phyloP scores from a whole-genome alignment of 1,140 invertebrate species.

The Zaprionus ornatus region DNA sequence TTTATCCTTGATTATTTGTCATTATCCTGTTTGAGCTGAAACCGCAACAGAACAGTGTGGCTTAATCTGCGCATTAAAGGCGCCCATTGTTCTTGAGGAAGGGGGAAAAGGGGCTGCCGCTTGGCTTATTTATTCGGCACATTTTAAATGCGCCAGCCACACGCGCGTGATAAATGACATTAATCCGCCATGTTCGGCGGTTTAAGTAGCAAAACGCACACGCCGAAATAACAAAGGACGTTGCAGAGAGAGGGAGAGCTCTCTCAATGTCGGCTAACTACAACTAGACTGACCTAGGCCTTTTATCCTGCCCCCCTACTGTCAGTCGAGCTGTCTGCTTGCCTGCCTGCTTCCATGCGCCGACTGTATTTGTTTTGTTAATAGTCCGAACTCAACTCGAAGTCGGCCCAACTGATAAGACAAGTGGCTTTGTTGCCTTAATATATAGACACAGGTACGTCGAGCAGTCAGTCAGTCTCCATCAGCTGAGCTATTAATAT shows the following conservation, averaged over 20 bases:
- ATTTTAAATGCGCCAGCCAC: slow-evolving; percentile 65
- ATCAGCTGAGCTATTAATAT: slow-evolving; percentile 48
- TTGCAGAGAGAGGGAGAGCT: slow-evolving; percentile 7
- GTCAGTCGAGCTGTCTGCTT: background rate
- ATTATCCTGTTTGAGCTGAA: slow-evolving; percentile 76
- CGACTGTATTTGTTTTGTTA: slow-evolving; percentile 80
- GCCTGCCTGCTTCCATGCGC: slow-evolving; percentile 52
- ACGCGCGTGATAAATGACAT: slow-evolving; percentile 78
- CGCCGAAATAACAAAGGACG: slow-evolving; percentile 3
- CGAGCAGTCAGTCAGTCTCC: slow-evolving; percentile 34
- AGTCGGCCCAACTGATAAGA: slow-evolving; percentile 71
- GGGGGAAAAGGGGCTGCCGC: slow-evolving; percentile 20
- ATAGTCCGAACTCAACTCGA: slow-evolving; percentile 64
- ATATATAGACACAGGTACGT: slow-evolving; percentile 62
- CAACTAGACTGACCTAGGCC: slow-evolving; percentile 35
- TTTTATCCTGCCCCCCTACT: slow-evolving; percentile 10
- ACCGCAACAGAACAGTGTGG: slow-evolving; percentile 46
- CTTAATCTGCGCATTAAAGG: slow-evolving; percentile 56
- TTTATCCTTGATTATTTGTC: slow-evolving; percentile 83
- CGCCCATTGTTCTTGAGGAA: slow-evolving; percentile 21
- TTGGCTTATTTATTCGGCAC: slow-evolving; percentile 72
- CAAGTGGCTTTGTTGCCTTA: slow-evolving; percentile 77
- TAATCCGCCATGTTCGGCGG: slow-evolving; percentile 77
- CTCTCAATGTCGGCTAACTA: slow-evolving; percentile 28
- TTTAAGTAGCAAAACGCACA: slow-evolving; percentile 66